Evolutionary conservation across 2,888 invertebrate species (phyloP), one percentile per base, ranked within the genome.

Genomic region (Nymphalis urticae): DNA sequence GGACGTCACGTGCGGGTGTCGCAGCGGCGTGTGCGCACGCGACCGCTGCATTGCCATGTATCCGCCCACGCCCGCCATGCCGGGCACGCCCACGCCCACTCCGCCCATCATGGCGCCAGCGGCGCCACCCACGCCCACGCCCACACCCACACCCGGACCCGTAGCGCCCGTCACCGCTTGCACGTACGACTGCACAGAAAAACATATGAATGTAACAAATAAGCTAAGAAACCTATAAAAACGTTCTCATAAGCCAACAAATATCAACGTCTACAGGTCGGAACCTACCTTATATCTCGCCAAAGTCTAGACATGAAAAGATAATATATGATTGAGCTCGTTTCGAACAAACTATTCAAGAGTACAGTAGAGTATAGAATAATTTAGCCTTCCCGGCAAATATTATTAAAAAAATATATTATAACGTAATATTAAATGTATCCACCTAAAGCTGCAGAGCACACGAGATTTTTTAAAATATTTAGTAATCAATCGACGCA

Each of bases 1-100:
- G 82, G 94, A 94, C 77, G 94, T 94, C 81, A 94, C 94, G 87
- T 94, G 94, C 78, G 94, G 89, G 80, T 94, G 94, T 62, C 94
- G 92, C 79, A 87, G 85, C 77, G 89, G 92, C 69, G 92, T 89
- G 73, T 86, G 87, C 71, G 85, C 80, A 77, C 79, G 78, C 86
- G 72, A 80, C 80, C 72, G 72, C 73, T 74, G 72, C 75, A 72
- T 68, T 74, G 72, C 72, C 73, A 72, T 69, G 75, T 80, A 76
- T 80, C 68, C 75, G 67, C 73, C 75, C 71, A 66, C 76, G 64
- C 76, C 69, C 73, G 50, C 17, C 75, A 75, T 59, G 51, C 68
- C 66, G 32, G 42, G 32, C 2, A 69, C 72, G 65, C 75, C 73
- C 19, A 74, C 87, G 62, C 79, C 80, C 75, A 75, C 60, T 51